Evolutionary conservation across 2,797 vertebrate species (phyloP), one percentile per base, ranked within the genome.

Genomic region (Ataeniobius toweri): DNA sequence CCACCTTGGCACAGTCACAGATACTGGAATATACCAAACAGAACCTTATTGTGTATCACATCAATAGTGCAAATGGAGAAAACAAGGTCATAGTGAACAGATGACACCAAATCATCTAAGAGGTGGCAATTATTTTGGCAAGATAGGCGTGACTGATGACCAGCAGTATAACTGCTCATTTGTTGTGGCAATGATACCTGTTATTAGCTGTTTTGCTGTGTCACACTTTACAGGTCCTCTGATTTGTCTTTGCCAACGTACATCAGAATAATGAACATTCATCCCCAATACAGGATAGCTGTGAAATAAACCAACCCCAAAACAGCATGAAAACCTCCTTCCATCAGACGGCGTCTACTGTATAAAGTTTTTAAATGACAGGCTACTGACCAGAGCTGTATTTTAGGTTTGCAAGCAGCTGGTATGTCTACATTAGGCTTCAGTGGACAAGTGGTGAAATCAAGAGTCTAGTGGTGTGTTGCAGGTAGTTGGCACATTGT

Each of bases 1-100:
- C 8, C 3, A 53, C 26, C 53, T 77, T 76, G 77, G 44, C 51
- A 86, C 55, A 68, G 71, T 61, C 51, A 86, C 55, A 68, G 71
- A 67, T 8, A 51, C 41, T 53, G 36, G 8, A 39, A 67, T 39
- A 67, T 24, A 24, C 36, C 20, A 36, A 39, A 18, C 5, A 22
- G 61, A 65, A 65, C 61, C 55, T n/a, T 56, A 56, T 56, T 56
- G 22, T 56, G 55, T 22, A n/a, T 56, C 55, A 56, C 55, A n/a
- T 8, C 31, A 65, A 65, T 22, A 65, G 36, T 39, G 31, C 61
- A 65, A 65, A 65, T 65, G 7, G 8, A 65, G 31, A 65, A 65
- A 65, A 22, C 31, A 39, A 63, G 36, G 36, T 36, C 8, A 39
- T 41, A 39, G 63, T 41, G 20, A 65, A 65, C 63, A 10, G 31